Percentiles rank a stretch among this genome's conserved stretches.
phyloP scores from a whole-genome alignment of 2,888 invertebrate species.

The Halictus ligatus region DNA sequence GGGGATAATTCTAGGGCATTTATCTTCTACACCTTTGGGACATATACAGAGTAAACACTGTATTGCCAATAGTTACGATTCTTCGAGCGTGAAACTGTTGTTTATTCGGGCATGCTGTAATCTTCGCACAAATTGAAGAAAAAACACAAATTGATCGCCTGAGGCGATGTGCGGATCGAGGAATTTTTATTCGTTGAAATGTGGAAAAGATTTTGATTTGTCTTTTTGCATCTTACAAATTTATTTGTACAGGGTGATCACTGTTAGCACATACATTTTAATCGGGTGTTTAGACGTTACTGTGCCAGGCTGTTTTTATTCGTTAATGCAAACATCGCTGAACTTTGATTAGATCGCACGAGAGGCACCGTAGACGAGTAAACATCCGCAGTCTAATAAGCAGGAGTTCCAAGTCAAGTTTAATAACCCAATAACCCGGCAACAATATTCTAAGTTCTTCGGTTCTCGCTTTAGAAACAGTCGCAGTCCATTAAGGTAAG shows the following conservation, averaged over 20 bases:
- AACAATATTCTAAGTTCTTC: slow-evolving; percentile 5
- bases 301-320: too few species aligned
- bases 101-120: too few species aligned
- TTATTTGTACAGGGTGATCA: too few species aligned
- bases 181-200: neutral
- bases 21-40: too few species aligned
- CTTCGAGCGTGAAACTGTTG: too few species aligned
- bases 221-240: too few species aligned
- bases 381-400: neutral
- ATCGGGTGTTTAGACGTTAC: neutral
- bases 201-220: neutral
- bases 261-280: neutral
- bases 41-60: too few species aligned
- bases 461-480: neutral
- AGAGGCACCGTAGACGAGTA: neutral
- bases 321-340: neutral
- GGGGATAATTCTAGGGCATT: too few species aligned
- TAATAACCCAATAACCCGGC: neutral
- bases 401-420: neutral
- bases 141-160: too few species aligned
- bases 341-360: neutral
- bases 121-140: neutral
- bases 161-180: too few species aligned
- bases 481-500: neutral
- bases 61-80: neutral